Percentiles rank a stretch among this genome's conserved stretches.
phyloP scores from a whole-genome alignment of 2,888 invertebrate genomes.

The Rotaria sp. region DNA sequence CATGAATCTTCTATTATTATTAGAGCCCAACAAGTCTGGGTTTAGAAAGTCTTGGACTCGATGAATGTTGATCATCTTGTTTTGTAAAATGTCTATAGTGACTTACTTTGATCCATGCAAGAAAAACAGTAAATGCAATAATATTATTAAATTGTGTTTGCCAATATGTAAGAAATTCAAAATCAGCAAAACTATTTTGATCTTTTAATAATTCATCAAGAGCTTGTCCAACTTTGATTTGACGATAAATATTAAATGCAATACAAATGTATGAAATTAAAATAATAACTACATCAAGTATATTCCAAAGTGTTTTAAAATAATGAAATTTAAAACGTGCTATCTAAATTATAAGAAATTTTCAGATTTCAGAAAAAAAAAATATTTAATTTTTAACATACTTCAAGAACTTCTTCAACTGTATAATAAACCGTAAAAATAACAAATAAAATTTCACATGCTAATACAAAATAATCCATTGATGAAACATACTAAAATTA shows the following conservation, averaged over 20 bases:
- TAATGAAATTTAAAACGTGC: conserved; percentile 48
- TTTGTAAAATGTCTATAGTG: not conserved
- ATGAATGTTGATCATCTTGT: too few species aligned
- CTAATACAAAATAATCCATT: conserved; percentile 39
- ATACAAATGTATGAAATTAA: conserved; percentile 53
- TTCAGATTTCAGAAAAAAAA: not conserved
- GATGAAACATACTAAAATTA: conserved; percentile 38
- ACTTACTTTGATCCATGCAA: conserved; percentile 65
- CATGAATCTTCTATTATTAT: too few species aligned
- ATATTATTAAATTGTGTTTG: conserved; percentile 60
- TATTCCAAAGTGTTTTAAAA: conserved; percentile 61
- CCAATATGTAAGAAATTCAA: conserved; percentile 60
- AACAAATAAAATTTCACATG: conserved; percentile 37
- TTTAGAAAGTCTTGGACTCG: too few species aligned
- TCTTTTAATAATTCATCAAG: conserved; percentile 49
- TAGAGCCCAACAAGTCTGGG: too few species aligned
- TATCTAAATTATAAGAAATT: conserved; percentile 44
- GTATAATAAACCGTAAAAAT: conserved; percentile 40
- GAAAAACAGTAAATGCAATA: conserved; percentile 63
- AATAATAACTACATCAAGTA: conserved; percentile 61
- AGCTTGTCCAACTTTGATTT: conserved; percentile 49
- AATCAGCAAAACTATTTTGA: conserved; percentile 56
- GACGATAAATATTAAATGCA: conserved; percentile 52
- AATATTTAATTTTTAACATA: not conserved
- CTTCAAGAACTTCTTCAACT: conserved; percentile 36